Evolutionary conservation across 2,888 invertebrate species (phyloP).

Genomic region (Leptopterna dolabrata): DNA sequence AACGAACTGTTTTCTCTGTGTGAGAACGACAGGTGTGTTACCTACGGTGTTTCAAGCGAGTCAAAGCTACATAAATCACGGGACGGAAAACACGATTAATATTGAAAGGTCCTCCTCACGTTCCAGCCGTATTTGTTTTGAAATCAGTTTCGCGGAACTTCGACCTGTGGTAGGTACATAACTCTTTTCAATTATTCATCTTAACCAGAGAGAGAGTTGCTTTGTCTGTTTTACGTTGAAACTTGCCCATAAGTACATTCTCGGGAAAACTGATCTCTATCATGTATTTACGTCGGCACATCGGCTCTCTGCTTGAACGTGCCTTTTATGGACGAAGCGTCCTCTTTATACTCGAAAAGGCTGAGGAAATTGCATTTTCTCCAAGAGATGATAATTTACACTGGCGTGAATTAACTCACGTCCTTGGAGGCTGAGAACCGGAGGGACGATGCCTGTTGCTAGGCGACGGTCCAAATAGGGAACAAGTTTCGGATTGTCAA

Average conservation of each 20-base stretch:
- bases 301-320: not conserved
- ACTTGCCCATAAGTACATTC: not conserved
- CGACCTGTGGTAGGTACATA: too few relatives aligned
- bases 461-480: not conserved
- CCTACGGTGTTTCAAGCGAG: too few relatives aligned
- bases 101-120: not conserved
- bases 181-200: not conserved
- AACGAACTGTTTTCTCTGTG: too few relatives aligned
- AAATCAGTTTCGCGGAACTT: not conserved
- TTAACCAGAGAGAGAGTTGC: not conserved
- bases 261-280: not conserved
- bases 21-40: too few relatives aligned
- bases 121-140: not conserved
- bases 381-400: conserved; percentile 32
- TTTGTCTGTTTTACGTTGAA: not conserved
- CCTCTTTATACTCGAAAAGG: not conserved
- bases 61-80: too few relatives aligned
- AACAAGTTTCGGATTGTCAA: not conserved
- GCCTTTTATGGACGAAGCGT: not conserved
- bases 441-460: not conserved
- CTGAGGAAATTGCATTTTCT: conserved; percentile 16
- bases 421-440: not conserved
- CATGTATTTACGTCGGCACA: not conserved
- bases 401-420: conserved; percentile 42
- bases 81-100: not conserved